A percentile compares a stretch with the other conserved stretches of the same genome.
phyloP scores from a whole-genome alignment of 2,113 vertebrate species.

The Paratilapia polleni region DNA sequence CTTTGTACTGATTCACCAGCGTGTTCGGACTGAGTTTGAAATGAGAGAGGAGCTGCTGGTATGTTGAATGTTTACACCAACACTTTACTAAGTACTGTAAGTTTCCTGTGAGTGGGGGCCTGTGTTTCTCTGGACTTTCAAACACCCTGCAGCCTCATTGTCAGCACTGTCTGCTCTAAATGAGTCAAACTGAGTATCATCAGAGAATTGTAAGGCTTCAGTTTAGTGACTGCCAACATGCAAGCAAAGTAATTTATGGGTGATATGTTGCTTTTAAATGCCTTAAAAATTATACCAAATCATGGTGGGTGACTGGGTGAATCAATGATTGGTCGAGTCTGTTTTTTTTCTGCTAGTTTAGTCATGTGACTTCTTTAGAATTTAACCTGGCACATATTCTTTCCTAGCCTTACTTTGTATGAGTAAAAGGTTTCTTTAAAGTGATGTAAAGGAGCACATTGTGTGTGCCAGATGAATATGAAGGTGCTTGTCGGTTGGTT shows the following conservation, averaged over 20 bases:
- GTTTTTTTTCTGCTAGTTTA: background rate
- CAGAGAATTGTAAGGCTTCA: no score
- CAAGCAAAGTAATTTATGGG: background rate
- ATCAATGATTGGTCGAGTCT: background rate
- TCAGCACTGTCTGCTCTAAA: constrained; percentile 17
- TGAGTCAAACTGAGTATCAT: background rate
- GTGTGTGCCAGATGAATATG: background rate
- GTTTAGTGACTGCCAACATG: no score
- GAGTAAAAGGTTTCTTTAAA: no score
- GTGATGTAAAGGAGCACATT: background rate
- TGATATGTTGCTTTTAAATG: no score
- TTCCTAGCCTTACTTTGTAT: no score
- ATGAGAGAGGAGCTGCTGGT: background rate
- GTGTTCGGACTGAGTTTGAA: rapidly evolving
- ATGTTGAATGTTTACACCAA: background rate
- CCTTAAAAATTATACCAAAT: no score
- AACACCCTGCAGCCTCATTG: constrained; percentile 1
- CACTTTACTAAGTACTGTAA: background rate
- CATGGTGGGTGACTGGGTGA: background rate
- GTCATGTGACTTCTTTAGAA: no score
- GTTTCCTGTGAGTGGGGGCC: background rate
- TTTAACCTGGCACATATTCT: no score
- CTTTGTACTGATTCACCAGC: background rate
- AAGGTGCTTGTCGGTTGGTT: no score
- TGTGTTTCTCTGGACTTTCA: background rate